These are phyloP conservation scores for Hypocryptadius cinnamomeus DNA, from an alignment of 2,113 vertebrate genomes.

Conservation along the genomic window DNA sequence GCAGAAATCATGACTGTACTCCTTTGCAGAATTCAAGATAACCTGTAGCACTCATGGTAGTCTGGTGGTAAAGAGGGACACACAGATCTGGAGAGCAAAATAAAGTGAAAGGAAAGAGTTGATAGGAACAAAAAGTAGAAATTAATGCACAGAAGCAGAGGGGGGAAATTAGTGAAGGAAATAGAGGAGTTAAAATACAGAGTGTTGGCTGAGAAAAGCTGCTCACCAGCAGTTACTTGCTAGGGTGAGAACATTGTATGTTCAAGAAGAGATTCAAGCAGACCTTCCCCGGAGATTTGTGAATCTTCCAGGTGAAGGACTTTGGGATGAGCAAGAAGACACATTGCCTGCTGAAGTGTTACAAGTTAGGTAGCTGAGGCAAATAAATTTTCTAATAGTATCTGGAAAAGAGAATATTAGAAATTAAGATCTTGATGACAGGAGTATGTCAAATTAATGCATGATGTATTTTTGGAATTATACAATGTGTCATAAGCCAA, in stretches of 20 bases:
- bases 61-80: neutral
- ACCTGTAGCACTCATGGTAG: neutral
- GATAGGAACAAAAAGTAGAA: neutral
- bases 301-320: neutral
- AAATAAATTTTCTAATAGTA: neutral
- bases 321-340: neutral
- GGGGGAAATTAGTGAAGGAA: neutral
- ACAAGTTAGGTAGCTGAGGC: neutral
- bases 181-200: neutral
- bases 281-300: neutral
- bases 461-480: slow-evolving; percentile 22
- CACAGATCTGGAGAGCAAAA: neutral
- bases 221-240: neutral
- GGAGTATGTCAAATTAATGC: slow-evolving; percentile 22
- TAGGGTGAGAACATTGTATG: neutral
- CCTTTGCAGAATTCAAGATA: neutral
- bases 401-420: neutral
- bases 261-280: neutral
- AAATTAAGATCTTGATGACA: slow-evolving; percentile 20
- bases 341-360: neutral
- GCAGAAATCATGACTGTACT: neutral
- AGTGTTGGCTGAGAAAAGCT: neutral
- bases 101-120: neutral
- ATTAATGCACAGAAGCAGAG: neutral
- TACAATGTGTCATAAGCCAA: slow-evolving; percentile 22